Conservation (phyloP, 1,140 invertebrate genomes). For the Trypoxylus dichotomus region DNA sequence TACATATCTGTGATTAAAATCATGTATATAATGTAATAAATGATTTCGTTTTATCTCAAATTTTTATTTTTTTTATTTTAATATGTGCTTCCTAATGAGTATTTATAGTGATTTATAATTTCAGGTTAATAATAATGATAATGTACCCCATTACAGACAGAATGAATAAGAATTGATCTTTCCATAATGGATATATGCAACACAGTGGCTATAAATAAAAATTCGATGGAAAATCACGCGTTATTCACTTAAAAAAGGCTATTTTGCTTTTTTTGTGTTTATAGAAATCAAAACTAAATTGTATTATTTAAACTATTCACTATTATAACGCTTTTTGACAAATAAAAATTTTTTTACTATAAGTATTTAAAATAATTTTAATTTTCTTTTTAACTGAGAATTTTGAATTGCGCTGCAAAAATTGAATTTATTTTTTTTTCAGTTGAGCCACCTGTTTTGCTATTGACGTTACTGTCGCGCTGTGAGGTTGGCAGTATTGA, state of each 20-base stretch:
- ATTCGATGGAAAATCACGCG: not conserved
- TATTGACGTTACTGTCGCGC: not conserved
- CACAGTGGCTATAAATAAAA: too few species aligned
- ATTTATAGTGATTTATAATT: slow-evolving; percentile 3
- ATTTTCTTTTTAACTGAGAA: too few species aligned
- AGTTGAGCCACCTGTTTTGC: not conserved
- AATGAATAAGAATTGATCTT: not conserved
- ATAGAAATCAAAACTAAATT: not conserved
- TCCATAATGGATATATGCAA: not conserved
- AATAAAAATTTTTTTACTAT: not conserved
- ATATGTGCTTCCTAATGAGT: not conserved
- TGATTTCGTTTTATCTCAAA: not conserved
- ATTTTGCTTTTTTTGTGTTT: not conserved
- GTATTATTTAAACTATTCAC: not conserved
- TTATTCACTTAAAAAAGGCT: not conserved
- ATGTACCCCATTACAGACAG: not conserved
- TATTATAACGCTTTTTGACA: not conserved
- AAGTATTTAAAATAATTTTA: too few species aligned
- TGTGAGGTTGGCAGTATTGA: not conserved
- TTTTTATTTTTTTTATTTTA: not conserved
- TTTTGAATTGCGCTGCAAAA: not conserved
- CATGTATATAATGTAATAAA: slow-evolving; percentile 16
- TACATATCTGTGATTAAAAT: slow-evolving; percentile 26
- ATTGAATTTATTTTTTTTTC: not conserved
- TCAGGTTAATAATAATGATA: slow-evolving; percentile 19